Conservation (phyloP, 35 echinoderm and acorn worm genomes). For the Heliocidaris tuberculata region DNA sequence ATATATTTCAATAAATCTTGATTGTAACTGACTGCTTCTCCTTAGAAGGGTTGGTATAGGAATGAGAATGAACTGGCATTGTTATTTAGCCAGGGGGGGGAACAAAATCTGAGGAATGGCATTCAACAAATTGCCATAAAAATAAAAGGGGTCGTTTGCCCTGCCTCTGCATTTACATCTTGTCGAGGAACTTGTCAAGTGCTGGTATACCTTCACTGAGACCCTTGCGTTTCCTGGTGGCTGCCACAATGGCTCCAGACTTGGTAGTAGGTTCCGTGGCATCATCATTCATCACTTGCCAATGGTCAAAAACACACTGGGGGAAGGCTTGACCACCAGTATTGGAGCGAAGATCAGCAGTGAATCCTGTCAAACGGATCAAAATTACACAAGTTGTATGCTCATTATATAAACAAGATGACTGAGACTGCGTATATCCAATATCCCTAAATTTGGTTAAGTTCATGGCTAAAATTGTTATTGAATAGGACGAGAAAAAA, state of each 20-base stretch:
- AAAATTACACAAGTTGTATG: background rate
- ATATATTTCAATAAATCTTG: too few species aligned
- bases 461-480: background rate
- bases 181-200: conserved; percentile 94
- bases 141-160: background rate
- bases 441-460: background rate
- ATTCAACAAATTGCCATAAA: background rate
- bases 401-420: too few species aligned
- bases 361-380: conserved; percentile 74
- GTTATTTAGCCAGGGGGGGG: background rate
- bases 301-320: conserved; percentile 98
- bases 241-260: conserved; percentile 52
- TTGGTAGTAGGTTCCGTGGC: conserved; percentile 55
- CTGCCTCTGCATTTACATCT: conserved; percentile 61
- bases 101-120: background rate
- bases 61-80: background rate
- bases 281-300: conserved; percentile 76
- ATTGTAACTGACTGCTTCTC: background rate
- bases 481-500: too few species aligned
- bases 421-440: too few species aligned
- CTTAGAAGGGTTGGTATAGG: background rate
- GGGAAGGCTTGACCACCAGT: conserved; percentile 98
- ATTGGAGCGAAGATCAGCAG: conserved; percentile 89
- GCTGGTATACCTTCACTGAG: conserved; percentile 68
- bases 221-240: conserved; percentile 86